Evolutionary conservation across 2,888 invertebrate genomes (phyloP).

Genomic region (Oscheius sp.): DNA sequence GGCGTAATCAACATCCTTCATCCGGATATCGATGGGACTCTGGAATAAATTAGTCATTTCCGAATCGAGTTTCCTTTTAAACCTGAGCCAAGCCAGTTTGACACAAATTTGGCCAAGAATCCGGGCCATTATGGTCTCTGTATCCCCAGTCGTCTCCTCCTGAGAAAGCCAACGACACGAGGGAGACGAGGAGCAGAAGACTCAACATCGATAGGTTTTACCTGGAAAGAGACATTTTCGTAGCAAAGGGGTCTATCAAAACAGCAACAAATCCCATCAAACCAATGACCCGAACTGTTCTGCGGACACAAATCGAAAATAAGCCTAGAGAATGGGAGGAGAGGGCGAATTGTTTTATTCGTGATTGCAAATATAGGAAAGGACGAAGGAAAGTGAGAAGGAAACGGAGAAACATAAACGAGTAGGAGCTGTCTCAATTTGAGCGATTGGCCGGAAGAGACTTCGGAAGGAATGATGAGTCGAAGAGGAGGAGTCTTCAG

Average conservation of each 20-base stretch:
- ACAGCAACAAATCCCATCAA: too few species aligned
- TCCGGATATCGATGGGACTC: constrained; percentile 67
- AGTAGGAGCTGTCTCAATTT: neutral
- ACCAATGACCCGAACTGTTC: too few species aligned
- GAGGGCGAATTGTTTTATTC: too few species aligned
- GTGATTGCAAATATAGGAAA: too few species aligned
- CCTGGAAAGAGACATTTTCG: neutral
- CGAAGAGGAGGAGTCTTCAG: neutral
- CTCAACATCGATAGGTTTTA: neutral
- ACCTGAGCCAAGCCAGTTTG: constrained; percentile 49
- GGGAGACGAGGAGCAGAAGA: neutral
- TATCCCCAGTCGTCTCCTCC: constrained; percentile 61
- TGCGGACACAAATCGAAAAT: neutral
- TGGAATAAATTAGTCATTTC: constrained; percentile 37
- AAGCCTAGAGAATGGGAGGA: neutral
- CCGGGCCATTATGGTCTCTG: constrained; percentile 56
- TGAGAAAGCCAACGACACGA: neutral
- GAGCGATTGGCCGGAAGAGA: too few species aligned
- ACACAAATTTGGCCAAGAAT: constrained; percentile 60
- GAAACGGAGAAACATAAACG: neutral
- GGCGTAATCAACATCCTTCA: constrained; percentile 58
- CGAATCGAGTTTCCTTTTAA: neutral
- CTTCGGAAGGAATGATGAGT: neutral
- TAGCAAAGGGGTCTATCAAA: neutral
- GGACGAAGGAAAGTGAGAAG: neutral